Conservation (phyloP, 2,113 vertebrate species). For the Montifringilla adamsi region DNA sequence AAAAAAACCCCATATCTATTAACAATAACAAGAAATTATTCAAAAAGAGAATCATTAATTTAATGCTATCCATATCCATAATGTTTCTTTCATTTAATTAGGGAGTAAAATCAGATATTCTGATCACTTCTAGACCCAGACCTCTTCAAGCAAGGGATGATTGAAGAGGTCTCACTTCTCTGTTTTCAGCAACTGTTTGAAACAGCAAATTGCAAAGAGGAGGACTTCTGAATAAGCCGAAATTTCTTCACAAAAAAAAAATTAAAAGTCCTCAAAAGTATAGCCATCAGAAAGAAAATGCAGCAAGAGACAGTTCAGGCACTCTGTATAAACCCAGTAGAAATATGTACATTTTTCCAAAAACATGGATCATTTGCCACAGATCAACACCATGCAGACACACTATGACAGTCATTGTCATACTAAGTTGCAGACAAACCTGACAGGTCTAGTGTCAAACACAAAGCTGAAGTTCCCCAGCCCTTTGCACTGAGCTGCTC, state of each 20-base stretch:
- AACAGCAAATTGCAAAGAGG: not conserved
- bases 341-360: not conserved
- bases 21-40: not conserved
- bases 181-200: not conserved
- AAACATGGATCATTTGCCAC: rapidly evolving
- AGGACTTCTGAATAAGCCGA: not conserved
- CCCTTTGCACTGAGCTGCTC: not conserved
- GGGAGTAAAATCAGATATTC: not conserved
- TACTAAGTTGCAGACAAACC: not conserved
- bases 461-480: not conserved
- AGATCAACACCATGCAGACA: not conserved
- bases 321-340: not conserved
- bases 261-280: not conserved
- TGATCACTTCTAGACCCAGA: not conserved
- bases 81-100: not conserved
- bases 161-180: not conserved
- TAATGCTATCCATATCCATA: not conserved
- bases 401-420: not conserved
- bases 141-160: not conserved
- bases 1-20: not conserved
- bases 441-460: not conserved
- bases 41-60: not conserved
- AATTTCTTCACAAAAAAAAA: not conserved
- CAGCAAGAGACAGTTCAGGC: not conserved
- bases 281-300: not conserved